Conservation (phyloP, 23 tunicate genomes). For the Oikopleura dioica region DNA sequence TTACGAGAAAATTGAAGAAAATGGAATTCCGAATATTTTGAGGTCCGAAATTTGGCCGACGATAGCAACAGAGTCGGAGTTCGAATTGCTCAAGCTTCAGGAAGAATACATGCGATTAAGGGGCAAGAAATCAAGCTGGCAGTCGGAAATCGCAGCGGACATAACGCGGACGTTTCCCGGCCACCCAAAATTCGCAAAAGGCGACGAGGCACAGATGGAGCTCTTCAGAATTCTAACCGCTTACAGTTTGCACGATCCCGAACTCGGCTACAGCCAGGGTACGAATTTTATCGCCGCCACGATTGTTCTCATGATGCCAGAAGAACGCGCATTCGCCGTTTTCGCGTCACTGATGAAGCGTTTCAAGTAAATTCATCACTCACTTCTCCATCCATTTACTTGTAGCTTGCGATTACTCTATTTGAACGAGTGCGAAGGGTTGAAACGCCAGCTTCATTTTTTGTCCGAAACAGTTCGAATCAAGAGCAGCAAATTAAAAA, state of each 20-base stretch:
- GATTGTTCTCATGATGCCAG: slow-evolving; percentile 76
- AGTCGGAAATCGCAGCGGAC: neutral
- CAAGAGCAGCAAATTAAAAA: neutral
- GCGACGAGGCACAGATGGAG: neutral
- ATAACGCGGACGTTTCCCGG: neutral
- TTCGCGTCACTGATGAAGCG: slow-evolving; percentile 49
- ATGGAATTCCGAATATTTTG: slow-evolving; percentile 12
- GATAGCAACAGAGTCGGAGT: neutral
- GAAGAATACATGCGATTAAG: neutral
- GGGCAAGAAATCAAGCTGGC: neutral
- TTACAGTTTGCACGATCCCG: slow-evolving; percentile 13
- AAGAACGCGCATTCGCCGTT: slow-evolving; percentile 78
- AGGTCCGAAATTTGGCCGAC: slow-evolving; percentile 2
- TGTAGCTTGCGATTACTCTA: slow-evolving; percentile 47
- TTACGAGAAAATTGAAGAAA: neutral
- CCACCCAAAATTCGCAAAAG: neutral
- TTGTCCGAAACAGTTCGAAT: slow-evolving; percentile 36
- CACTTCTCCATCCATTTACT: too few relatives aligned
- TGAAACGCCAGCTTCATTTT: slow-evolving; percentile 19
- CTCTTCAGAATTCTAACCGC: neutral
- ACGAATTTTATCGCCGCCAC: slow-evolving; percentile 81
- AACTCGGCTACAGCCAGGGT: slow-evolving; percentile 96
- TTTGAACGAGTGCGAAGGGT: slow-evolving; percentile 12
- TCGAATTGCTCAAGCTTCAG: too few relatives aligned
- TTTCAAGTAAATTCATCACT: too few relatives aligned